Evolutionary conservation across 2,797 vertebrate genomes (phyloP).

Genomic region (Adrianichthys oophorus): DNA sequence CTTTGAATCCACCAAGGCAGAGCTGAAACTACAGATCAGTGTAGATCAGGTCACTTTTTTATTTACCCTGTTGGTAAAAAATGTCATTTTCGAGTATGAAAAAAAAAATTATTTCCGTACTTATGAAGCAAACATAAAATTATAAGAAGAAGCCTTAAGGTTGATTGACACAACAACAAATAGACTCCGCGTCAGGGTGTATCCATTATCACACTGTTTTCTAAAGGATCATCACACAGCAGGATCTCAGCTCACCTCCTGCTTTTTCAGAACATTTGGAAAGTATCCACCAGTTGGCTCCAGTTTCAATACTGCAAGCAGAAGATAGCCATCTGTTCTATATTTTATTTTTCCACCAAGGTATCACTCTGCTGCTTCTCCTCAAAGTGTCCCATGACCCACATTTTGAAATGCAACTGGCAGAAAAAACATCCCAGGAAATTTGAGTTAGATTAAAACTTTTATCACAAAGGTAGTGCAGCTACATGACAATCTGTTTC

Average conservation of each 20-base stretch:
- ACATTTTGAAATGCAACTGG: constrained; percentile 24
- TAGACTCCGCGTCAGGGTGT: neutral
- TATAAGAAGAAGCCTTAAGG: too few relatives aligned
- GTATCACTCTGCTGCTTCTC: constrained; percentile 14
- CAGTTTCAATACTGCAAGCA: constrained; percentile 33
- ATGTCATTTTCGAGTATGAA: too few relatives aligned
- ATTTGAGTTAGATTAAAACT: neutral
- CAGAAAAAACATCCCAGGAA: neutral
- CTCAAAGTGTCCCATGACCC: constrained; percentile 34
- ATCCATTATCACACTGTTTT: constrained; percentile 12
- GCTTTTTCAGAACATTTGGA: constrained; percentile 35
- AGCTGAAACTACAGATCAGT: too few relatives aligned
- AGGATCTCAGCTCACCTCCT: constrained; percentile 36
- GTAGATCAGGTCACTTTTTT: too few relatives aligned
- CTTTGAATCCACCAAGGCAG: too few relatives aligned
- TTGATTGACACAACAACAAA: too few relatives aligned
- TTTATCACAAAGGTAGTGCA: constrained; percentile 1
- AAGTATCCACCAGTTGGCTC: constrained; percentile 43
- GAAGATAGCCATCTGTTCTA: constrained; percentile 51
- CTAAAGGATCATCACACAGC: constrained; percentile 12
- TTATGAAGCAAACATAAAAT: too few relatives aligned
- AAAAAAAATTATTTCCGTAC: too few relatives aligned
- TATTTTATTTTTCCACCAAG: constrained; percentile 32
- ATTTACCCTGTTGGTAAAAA: too few relatives aligned
- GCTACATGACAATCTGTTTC: neutral